Conservation (phyloP, 2,797 vertebrate genomes). For the Pipistrellus pipistrellus region DNA sequence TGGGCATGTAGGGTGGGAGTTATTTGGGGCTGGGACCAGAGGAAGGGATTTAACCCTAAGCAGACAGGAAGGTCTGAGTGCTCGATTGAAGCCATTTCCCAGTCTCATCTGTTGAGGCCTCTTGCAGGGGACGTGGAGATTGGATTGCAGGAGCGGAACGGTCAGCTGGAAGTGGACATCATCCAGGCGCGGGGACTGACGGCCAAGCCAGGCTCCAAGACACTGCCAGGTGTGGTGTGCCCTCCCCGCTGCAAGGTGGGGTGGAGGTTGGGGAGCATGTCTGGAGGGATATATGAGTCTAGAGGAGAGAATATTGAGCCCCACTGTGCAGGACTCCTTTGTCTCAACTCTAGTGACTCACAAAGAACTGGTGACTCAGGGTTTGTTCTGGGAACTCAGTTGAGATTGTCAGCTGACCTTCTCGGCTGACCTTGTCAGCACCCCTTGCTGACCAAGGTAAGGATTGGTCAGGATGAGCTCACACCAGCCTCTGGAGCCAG, state of each 20-base stretch:
- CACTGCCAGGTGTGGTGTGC: slow-evolving; percentile 93
- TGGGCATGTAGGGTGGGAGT: fast-evolving
- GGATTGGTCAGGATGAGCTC: background rate
- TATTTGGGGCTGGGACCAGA: background rate
- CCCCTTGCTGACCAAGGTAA: background rate
- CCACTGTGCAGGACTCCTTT: background rate
- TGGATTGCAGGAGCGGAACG: slow-evolving; percentile 96
- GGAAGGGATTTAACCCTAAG: background rate
- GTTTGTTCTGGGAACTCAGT: background rate
- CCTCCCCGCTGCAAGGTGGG: background rate
- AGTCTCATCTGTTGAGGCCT: background rate
- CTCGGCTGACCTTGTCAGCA: background rate
- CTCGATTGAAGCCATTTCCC: background rate
- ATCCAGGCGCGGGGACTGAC: slow-evolving; percentile 97
- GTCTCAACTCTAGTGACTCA: background rate
- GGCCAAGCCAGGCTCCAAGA: slow-evolving; percentile 96
- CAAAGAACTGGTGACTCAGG: background rate
- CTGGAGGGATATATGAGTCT: background rate
- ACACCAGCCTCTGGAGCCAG: background rate
- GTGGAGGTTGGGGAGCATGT: background rate
- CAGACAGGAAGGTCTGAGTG: background rate
- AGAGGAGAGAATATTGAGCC: background rate
- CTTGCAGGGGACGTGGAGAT: slow-evolving; percentile 96
- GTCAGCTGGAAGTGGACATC: slow-evolving; percentile 97
- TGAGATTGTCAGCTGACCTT: background rate